Conservation (phyloP, 2,797 vertebrate species). For the Hypotaenidia okinawae region DNA sequence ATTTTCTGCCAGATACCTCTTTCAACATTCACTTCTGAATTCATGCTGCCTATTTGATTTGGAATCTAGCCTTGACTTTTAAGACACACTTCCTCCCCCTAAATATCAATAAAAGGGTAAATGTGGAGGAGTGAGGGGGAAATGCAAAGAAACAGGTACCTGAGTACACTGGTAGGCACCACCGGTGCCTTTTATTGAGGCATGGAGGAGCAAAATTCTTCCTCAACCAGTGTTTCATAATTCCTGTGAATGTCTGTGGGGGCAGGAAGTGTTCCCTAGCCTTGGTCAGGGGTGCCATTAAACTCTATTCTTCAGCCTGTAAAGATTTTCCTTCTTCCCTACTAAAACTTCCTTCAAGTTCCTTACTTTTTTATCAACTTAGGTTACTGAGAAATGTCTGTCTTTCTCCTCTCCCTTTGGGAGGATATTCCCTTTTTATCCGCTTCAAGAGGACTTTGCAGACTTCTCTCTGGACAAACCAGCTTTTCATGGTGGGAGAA, state of each 20-base stretch:
- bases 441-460: background rate
- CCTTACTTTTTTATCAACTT: background rate
- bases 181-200: background rate
- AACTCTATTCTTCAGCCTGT: background rate
- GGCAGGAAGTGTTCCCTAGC: background rate
- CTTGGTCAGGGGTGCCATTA: background rate
- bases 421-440: background rate
- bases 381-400: background rate
- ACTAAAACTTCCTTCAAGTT: background rate
- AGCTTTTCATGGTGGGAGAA: background rate
- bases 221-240: background rate
- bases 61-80: background rate
- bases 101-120: background rate
- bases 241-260: background rate
- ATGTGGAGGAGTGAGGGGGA: background rate
- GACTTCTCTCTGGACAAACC: background rate
- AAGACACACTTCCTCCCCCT: background rate
- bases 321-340: background rate
- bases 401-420: background rate
- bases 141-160: background rate
- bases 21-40: background rate
- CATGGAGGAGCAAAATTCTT: background rate
- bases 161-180: background rate
- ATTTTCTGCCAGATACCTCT: background rate
- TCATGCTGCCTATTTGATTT: background rate